Evolutionary conservation across 2,888 invertebrate genomes (phyloP).

Genomic region (Andrena praecox): DNA sequence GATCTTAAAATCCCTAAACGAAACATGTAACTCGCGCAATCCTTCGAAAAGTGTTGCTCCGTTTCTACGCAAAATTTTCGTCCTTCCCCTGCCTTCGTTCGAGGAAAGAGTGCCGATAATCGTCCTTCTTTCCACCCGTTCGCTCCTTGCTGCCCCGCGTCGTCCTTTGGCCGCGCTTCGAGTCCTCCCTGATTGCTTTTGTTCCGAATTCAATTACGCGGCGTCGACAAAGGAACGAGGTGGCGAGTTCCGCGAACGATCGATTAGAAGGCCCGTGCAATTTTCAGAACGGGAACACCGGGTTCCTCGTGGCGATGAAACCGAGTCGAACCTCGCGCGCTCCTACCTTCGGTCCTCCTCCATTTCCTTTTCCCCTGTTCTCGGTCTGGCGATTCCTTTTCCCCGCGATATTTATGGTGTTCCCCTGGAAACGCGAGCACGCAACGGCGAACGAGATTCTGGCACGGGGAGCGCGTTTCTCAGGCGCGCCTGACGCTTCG

Average conservation of each 20-base stretch:
- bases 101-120: slow-evolving; percentile 12
- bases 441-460: slow-evolving; percentile 14
- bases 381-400: not conserved
- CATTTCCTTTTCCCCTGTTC: not conserved
- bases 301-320: slow-evolving; percentile 5
- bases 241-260: slow-evolving; percentile 52
- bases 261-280: slow-evolving; percentile 58
- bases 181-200: slow-evolving; percentile 40
- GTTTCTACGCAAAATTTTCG: not conserved
- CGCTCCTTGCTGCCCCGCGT: not conserved
- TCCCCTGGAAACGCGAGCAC: not conserved
- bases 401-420: slow-evolving; percentile 28
- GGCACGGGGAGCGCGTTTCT: not conserved
- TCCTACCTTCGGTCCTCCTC: not conserved
- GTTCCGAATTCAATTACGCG: slow-evolving; percentile 59
- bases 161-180: slow-evolving; percentile 1
- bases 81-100: not conserved
- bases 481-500: too few species aligned
- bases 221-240: slow-evolving; percentile 52
- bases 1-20: not conserved
- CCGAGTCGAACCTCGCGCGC: not conserved
- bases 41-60: not conserved
- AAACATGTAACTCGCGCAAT: not conserved
- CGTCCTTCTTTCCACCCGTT: not conserved
- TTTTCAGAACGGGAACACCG: slow-evolving; percentile 55